phyloP scores from a whole-genome alignment of 2,113 vertebrate species.

The Sminthopsis crassicaudata region DNA sequence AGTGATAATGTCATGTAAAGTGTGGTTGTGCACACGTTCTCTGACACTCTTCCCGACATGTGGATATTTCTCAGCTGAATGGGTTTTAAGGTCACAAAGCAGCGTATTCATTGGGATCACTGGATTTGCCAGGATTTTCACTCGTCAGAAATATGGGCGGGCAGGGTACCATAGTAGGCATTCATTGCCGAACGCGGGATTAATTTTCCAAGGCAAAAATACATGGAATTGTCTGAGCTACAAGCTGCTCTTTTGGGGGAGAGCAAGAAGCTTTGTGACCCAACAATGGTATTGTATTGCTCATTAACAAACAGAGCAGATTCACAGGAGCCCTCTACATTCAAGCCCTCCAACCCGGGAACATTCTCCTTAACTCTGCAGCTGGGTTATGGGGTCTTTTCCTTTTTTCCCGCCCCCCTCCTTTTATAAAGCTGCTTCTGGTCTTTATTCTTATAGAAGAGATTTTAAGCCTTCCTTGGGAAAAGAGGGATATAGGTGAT shows the following conservation, averaged over 20 bases:
- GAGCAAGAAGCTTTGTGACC: neutral
- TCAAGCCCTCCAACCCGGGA: neutral
- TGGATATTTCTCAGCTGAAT: slow-evolving; percentile 38
- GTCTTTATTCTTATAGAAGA: slow-evolving; percentile 50
- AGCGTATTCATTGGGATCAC: neutral
- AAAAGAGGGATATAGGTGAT: slow-evolving; percentile 14
- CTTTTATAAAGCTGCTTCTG: slow-evolving; percentile 45
- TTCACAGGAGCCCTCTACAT: neutral
- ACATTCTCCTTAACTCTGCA: slow-evolving; percentile 47
- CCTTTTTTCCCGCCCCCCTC: neutral
- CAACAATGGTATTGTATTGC: slow-evolving; percentile 34
- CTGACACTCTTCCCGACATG: neutral
- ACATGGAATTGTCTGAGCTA: slow-evolving; percentile 48
- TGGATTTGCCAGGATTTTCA: slow-evolving; percentile 57
- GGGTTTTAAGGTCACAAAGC: slow-evolving; percentile 28
- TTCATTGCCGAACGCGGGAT: slow-evolving; percentile 39
- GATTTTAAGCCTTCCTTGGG: slow-evolving; percentile 15
- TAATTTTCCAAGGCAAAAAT: slow-evolving; percentile 54
- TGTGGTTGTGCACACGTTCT: neutral
- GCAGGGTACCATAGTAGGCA: neutral
- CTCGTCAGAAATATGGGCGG: neutral
- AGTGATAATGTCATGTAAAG: neutral
- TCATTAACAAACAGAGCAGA: neutral
- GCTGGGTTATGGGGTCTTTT: slow-evolving; percentile 22
- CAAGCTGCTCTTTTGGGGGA: slow-evolving; percentile 46